Evolutionary conservation across 2,888 invertebrate genomes (phyloP), one percentile per base, ranked within the genome.

Genomic region (Pandemis corylana): DNA sequence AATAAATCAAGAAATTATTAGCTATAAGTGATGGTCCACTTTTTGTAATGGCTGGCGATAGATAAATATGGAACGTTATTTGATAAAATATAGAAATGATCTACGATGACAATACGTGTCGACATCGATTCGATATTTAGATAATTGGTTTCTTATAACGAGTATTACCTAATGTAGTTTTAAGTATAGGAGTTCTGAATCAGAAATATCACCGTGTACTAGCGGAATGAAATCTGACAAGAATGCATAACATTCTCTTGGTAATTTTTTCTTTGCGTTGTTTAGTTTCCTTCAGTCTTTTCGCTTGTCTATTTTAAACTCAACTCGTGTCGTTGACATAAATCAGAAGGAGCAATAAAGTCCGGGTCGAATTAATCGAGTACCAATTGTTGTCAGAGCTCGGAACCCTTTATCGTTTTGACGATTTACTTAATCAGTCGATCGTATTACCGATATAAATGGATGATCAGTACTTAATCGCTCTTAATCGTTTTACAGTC

Each of bases 1-100:
- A 82, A 86, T 86, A 85, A 84, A 86, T 84, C 80, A 59, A 76
- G 68, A 82, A 75, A 79, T 83, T 83, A 85, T 84, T 82, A 82
- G 70, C 71, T 42, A 41, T 71, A 63, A 75, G 70, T 71, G 75
- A 75, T 75, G 67, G 67, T 71, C 41, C 67, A 71, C 46, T 73
- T 61, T 67, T 67, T 41, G 44, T 75, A 75, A 71, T 63, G 56
- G 71, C 56, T 41, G 53, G 56, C 66, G 46, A 75, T 70, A 75
- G 66, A 75, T 75, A 75, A 75, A 75, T 67, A 63, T 67, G 63
- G 75, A 75, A 67, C 70, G 75, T 67, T 67, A 53, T 71, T 66
- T 71, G 66, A 67, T 71, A 36, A 53, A 51, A 53, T 53, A 13
- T 49, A 15, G 13, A 13, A 41, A 41, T 53, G 6, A 28, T 59